These are phyloP conservation scores for Muschampia plurimacula DNA, from an alignment of 2,888 invertebrate genomes.

Conservation along the genomic window DNA sequence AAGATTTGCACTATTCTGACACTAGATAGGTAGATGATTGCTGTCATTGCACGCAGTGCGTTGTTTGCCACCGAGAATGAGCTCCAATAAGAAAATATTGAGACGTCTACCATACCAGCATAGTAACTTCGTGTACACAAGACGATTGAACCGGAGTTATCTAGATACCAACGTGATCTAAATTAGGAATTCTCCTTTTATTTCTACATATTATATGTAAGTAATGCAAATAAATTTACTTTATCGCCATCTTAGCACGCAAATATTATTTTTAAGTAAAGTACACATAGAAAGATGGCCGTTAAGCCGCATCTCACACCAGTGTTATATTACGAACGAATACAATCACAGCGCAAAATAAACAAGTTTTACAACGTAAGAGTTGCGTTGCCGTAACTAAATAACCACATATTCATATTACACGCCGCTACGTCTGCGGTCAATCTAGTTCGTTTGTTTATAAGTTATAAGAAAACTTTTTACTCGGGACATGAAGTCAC, in stretches of 20 bases:
- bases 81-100: too few species aligned
- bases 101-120: too few species aligned
- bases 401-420: constrained; percentile 32
- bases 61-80: too few species aligned
- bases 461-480: background rate
- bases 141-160: too few species aligned
- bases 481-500: background rate
- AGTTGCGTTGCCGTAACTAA: constrained; percentile 28
- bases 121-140: too few species aligned
- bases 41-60: too few species aligned
- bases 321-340: constrained; percentile 25
- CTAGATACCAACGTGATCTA: too few species aligned
- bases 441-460: constrained; percentile 18
- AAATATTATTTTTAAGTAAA: background rate
- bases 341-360: constrained; percentile 25
- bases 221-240: background rate
- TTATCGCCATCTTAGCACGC: background rate
- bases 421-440: constrained; percentile 22
- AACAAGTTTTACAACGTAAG: constrained; percentile 26
- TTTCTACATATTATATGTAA: too few species aligned
- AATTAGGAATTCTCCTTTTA: too few species aligned
- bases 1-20: too few species aligned
- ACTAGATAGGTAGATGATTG: too few species aligned
- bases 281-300: constrained; percentile 4
- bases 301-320: constrained; percentile 15